Evolutionary conservation across 2,888 invertebrate genomes (phyloP), one percentile per base, ranked within the genome.

Genomic region (Dastarcus helophoroides): DNA sequence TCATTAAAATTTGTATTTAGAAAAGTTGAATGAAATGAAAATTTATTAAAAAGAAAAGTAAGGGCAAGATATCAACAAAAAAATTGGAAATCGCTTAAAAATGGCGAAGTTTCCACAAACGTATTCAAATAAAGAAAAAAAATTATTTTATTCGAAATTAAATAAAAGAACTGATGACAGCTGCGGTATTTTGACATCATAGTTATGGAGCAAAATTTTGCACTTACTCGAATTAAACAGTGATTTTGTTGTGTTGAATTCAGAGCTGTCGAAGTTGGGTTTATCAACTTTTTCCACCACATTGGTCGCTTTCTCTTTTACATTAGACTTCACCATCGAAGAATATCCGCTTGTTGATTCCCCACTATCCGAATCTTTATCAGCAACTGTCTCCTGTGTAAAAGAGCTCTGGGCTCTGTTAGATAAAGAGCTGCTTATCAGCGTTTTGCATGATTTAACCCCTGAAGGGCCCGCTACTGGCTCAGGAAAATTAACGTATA

Each of bases 321-420:
- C 51, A 11, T 50, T 51, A 31, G 54, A 43, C 26, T 48, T 46
- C 27, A 44, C 60, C 29, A 67, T 57, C n/a, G 69, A 69, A 34
- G 69, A 69, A 46, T 68, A 69, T 14, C 68, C 69, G 51, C 69
- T 71, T 8, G 69, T 70, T 29, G 69, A 69, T 45, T 69, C 70
- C 39, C 69, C 68, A 40, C 68, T 69, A 44, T 70, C 68, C 11
- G 70, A 69, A 48, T 67, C 64, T 40, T 69, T 66, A 43, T 68
- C 67, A 11, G 53, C 60, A 40, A 46, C 48, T 12, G 31, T 28
- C 16, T 14, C 9, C 9, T 12, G 10, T 5, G 13, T 8, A 25
- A 8, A 9, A 12, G 11, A 14, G 9, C 24, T n/a, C 13, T 16
- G 22, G 27, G 22, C 16, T 19, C 14, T 26, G 6, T 26, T 6